Percentiles rank a stretch among this genome's conserved stretches.
phyloP scores from a whole-genome alignment of 2,797 vertebrate species.

The Tapirus indicus region DNA sequence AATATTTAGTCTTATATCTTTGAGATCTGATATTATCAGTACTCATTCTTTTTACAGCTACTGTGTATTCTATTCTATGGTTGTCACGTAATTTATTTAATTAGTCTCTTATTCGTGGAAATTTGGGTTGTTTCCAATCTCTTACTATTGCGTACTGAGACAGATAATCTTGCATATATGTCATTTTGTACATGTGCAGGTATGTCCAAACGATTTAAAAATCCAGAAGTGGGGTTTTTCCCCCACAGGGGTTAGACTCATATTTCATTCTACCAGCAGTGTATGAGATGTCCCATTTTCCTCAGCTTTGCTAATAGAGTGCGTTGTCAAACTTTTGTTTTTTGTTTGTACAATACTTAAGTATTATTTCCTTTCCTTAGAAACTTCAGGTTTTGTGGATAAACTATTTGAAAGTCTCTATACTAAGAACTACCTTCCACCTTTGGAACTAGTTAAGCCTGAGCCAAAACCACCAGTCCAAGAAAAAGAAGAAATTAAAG shows the following conservation, averaged over 20 bases:
- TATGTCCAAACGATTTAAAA: conserved; percentile 48
- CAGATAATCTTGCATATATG: conserved; percentile 17
- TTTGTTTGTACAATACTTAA: conserved; percentile 56
- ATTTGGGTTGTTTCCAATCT: neutral
- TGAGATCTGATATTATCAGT: neutral
- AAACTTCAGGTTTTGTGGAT: conserved; percentile 98
- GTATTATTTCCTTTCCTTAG: conserved; percentile 87
- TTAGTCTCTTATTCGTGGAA: conserved; percentile 49
- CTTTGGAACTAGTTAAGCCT: conserved; percentile 93
- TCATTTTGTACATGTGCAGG: neutral
- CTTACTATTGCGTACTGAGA: neutral
- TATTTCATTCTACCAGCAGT: neutral
- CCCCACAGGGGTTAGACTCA: neutral
- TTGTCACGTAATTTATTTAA: conserved; percentile 35
- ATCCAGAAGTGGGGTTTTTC: neutral
- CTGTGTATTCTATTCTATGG: conserved; percentile 19
- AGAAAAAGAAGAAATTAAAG: conserved; percentile 94
- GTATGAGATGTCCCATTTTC: neutral
- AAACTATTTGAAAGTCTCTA: conserved; percentile 98
- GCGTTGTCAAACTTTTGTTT: conserved; percentile 12
- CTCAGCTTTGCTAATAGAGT: neutral
- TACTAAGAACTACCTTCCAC: conserved; percentile 96
- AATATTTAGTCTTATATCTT: neutral
- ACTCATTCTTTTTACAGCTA: neutral
- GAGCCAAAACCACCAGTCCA: conserved; percentile 91